These are phyloP conservation scores for Achroia grisella DNA, from an alignment of 1,140 invertebrate species.

Conservation along the genomic window DNA sequence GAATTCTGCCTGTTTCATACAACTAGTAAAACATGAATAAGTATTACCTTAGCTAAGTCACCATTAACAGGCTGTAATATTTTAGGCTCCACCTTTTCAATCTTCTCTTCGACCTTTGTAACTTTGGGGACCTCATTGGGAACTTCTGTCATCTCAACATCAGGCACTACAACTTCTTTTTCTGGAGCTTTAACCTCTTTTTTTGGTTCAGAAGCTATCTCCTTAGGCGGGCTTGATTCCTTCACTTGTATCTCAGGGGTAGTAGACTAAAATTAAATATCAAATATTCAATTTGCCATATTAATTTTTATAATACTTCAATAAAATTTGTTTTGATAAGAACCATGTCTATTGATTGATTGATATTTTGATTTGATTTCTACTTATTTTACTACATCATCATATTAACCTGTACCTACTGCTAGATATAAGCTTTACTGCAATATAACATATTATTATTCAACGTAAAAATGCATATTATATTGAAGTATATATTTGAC, in stretches of 20 bases:
- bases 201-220: conserved; percentile 8
- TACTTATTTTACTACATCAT: no score
- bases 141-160: conserved; percentile 49
- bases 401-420: no score
- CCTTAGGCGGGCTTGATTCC: conserved; percentile 24
- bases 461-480: no score
- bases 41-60: conserved; percentile 42
- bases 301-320: no score
- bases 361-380: no score
- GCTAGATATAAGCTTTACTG: no score
- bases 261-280: neutral
- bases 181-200: conserved; percentile 5
- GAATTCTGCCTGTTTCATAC: no score
- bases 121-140: neutral
- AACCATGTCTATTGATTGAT: no score
- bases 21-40: neutral
- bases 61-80: conserved; percentile 42
- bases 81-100: conserved; percentile 31
- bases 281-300: neutral
- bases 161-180: conserved; percentile 12
- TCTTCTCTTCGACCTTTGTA: conserved; percentile 19
- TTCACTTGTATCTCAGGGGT: conserved; percentile 5
- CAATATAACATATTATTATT: no score
- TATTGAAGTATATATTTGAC: no score
- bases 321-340: no score